Conservation (phyloP, 2,113 vertebrate genomes). For the Anthoscopus minutus region DNA sequence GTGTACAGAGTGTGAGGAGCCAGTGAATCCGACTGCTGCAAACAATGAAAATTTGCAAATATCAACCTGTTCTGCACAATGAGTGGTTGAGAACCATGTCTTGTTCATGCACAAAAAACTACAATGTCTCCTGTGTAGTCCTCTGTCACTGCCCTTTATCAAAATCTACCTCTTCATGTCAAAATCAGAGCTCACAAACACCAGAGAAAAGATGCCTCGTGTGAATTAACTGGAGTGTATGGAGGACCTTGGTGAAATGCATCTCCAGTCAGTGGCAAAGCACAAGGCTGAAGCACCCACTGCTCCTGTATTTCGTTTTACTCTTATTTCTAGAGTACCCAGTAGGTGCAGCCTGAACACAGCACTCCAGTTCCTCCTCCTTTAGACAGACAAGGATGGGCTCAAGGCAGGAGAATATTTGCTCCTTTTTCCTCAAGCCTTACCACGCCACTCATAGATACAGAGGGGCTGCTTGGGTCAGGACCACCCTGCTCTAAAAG, state of each 20-base stretch:
- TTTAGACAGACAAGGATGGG: rapidly evolving
- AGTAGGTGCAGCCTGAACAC: neutral
- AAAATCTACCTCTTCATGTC: neutral
- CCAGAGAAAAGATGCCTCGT: neutral
- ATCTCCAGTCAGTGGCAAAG: neutral
- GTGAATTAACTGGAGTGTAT: neutral
- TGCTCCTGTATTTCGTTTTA: neutral
- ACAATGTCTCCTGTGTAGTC: neutral
- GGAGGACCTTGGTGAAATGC: neutral
- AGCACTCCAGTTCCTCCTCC: neutral
- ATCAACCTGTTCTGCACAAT: neutral
- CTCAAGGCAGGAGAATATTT: neutral
- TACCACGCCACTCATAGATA: neutral
- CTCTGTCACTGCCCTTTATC: neutral
- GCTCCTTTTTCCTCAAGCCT: rapidly evolving
- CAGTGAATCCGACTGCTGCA: neutral
- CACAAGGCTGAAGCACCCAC: neutral
- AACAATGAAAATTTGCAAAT: neutral
- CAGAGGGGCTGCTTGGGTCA: neutral
- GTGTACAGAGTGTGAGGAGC: neutral
- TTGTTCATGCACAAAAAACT: neutral
- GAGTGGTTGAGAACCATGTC: neutral
- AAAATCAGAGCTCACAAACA: neutral
- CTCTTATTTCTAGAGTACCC: neutral
- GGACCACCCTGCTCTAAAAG: neutral